These are phyloP conservation scores for Eulemur rubriventer DNA, from an alignment of 2,797 vertebrate species.

Conservation along the genomic window DNA sequence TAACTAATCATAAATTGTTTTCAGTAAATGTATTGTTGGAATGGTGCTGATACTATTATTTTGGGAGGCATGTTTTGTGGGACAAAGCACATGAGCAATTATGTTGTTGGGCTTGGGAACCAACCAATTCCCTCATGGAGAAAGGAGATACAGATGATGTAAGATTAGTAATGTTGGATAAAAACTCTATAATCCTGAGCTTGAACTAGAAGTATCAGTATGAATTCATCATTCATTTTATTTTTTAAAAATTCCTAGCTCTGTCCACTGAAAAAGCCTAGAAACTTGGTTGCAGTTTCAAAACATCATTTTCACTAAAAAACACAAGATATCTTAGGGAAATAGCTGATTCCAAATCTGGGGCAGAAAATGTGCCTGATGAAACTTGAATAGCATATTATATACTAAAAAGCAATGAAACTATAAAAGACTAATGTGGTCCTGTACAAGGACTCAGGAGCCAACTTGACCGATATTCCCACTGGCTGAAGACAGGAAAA, in stretches of 20 bases:
- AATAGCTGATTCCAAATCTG: background rate
- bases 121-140: background rate
- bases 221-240: background rate
- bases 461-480: background rate
- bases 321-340: background rate
- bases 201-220: background rate
- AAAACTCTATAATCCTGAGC: background rate
- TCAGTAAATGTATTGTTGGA: background rate
- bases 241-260: background rate
- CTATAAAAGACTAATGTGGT: background rate
- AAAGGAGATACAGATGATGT: background rate
- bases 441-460: background rate
- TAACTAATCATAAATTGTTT: background rate
- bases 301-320: background rate
- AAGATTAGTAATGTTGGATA: background rate
- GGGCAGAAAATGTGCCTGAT: background rate
- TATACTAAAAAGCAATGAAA: background rate
- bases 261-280: background rate
- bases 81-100: background rate
- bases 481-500: background rate
- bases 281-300: background rate
- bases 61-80: background rate
- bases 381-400: background rate
- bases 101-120: background rate
- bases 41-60: background rate